These are phyloP conservation scores for Stratiolaelaps scimitus DNA, from an alignment of 1,140 invertebrate species.

Conservation along the genomic window DNA sequence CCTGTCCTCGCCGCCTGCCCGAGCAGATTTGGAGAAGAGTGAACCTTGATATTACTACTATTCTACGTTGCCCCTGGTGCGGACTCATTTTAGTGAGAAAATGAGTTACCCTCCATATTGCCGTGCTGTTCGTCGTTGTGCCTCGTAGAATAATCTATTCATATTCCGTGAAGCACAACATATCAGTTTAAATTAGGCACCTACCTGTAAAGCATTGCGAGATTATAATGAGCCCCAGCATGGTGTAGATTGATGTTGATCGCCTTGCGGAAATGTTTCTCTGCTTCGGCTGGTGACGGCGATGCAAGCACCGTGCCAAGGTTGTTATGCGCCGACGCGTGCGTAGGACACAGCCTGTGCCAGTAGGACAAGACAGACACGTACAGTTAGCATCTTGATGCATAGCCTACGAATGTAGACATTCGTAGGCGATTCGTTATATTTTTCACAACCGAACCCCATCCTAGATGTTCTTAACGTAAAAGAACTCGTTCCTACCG, in stretches of 20 bases:
- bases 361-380: too few species aligned
- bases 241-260: slow-evolving; percentile 60
- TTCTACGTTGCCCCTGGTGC: too few species aligned
- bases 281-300: slow-evolving; percentile 55
- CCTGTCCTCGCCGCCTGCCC: slow-evolving; percentile 39
- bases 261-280: slow-evolving; percentile 60
- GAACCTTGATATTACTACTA: background rate
- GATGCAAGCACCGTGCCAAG: slow-evolving; percentile 61
- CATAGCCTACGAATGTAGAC: too few species aligned
- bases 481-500: too few species aligned
- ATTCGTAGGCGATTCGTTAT: too few species aligned
- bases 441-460: too few species aligned
- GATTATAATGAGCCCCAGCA: slow-evolving; percentile 69
- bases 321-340: slow-evolving; percentile 78
- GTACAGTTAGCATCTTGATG: too few species aligned
- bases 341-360: slow-evolving; percentile 62
- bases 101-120: slow-evolving; percentile 5
- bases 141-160: background rate
- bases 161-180: slow-evolving; percentile 20
- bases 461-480: too few species aligned
- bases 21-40: slow-evolving; percentile 21
- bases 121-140: slow-evolving; percentile 36
- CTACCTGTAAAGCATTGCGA: slow-evolving; percentile 68
- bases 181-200: slow-evolving; percentile 33
- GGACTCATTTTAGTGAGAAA: slow-evolving; percentile 24